phyloP scores from a whole-genome alignment of 2,797 vertebrate species.

The Phalloptychus januarius region DNA sequence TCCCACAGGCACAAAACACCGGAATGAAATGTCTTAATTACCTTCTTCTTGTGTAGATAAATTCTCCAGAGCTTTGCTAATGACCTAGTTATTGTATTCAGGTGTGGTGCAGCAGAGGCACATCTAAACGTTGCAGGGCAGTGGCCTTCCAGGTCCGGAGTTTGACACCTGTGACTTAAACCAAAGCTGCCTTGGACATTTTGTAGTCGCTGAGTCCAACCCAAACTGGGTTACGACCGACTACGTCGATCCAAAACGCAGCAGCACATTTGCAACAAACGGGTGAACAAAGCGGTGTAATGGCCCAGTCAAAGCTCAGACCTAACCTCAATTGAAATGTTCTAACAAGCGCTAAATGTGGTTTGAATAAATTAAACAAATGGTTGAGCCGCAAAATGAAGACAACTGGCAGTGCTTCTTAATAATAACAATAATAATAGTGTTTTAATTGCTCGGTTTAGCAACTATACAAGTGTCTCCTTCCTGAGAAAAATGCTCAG shows the following conservation, averaged over 20 bases:
- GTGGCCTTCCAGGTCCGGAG: too few species aligned
- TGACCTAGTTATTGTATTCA: too few species aligned
- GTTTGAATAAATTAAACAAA: not conserved
- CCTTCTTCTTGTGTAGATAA: too few species aligned
- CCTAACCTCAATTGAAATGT: not conserved
- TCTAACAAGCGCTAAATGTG: not conserved
- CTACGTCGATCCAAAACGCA: not conserved
- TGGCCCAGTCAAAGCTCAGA: not conserved
- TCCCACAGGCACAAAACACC: too few species aligned
- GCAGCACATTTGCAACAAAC: not conserved
- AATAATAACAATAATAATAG: constrained; percentile 38
- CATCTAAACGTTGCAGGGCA: too few species aligned
- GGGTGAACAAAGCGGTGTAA: not conserved
- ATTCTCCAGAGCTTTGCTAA: too few species aligned
- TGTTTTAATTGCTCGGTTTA: constrained; percentile 76
- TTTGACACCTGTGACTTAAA: too few species aligned
- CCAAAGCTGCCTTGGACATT: not conserved
- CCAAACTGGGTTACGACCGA: not conserved
- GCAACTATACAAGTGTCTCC: constrained; percentile 75
- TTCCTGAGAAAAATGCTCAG: constrained; percentile 70
- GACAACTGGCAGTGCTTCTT: constrained; percentile 11
- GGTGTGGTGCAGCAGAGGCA: too few species aligned
- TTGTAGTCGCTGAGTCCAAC: not conserved
- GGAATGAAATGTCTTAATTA: too few species aligned
- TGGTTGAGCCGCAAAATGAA: not conserved